Percentiles rank a stretch among this genome's conserved stretches.
Conservation (phyloP, 1,140 invertebrate species). For the Zaprionus africanus region DNA sequence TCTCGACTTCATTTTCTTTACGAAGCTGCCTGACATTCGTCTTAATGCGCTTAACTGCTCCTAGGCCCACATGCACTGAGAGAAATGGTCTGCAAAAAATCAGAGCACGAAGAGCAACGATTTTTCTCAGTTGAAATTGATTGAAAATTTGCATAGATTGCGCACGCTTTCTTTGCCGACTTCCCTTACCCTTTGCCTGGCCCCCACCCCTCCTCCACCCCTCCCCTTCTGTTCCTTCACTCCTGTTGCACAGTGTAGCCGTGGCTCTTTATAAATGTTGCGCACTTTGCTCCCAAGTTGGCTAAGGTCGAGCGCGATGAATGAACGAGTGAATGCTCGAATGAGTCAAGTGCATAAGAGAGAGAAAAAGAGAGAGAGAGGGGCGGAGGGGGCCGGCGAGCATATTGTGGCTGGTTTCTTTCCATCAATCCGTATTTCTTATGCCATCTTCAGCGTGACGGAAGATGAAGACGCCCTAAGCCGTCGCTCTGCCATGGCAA, state of each 20-base stretch:
- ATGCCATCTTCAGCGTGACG: constrained; percentile 10
- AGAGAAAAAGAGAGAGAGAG: too few species aligned
- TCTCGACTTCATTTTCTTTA: constrained; percentile 14
- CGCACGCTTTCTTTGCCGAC: not conserved
- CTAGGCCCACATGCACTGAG: constrained; percentile 22
- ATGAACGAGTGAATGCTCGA: constrained; percentile 16
- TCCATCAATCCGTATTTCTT: constrained; percentile 5
- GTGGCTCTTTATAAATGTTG: constrained; percentile 53
- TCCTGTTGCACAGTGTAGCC: constrained; percentile 11
- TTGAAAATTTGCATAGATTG: constrained; percentile 4
- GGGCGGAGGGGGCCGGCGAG: not conserved
- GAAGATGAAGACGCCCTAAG: constrained; percentile 48
- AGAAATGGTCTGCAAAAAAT: not conserved
- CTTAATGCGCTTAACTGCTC: constrained; percentile 59
- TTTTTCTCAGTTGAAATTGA: not conserved
- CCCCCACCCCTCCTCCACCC: too few species aligned
- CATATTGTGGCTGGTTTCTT: constrained; percentile 27
- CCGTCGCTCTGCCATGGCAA: constrained; percentile 65
- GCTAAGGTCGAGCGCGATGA: constrained; percentile 13
- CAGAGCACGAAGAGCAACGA: not conserved
- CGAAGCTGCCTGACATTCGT: constrained; percentile 35
- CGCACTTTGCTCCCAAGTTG: constrained; percentile 49
- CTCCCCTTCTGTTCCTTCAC: not conserved
- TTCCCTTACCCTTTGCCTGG: not conserved
- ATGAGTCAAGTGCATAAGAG: constrained; percentile 22